Conservation (phyloP, 2,888 invertebrate genomes). For the Dioctria rufipes region DNA sequence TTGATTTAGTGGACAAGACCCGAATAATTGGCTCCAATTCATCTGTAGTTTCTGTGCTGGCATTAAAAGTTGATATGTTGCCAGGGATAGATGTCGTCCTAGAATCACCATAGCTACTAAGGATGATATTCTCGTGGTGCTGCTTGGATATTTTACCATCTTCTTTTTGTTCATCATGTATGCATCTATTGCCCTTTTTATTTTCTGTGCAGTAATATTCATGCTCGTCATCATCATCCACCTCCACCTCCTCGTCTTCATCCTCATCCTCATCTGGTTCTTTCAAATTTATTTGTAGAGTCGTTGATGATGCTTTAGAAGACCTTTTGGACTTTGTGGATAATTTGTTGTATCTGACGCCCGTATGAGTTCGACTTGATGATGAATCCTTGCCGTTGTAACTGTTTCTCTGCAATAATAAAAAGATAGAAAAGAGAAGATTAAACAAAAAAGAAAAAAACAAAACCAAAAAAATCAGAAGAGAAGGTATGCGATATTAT, state of each 20-base stretch:
- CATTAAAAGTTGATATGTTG: conserved; percentile 48
- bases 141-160: background rate
- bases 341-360: conserved; percentile 68
- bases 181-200: background rate
- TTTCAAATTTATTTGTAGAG: conserved; percentile 47
- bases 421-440: background rate
- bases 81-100: background rate
- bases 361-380: conserved; percentile 62
- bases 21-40: conserved; percentile 38
- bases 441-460: conserved; percentile 17
- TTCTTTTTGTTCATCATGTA: background rate
- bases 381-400: conserved; percentile 57
- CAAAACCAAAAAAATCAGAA: conserved; percentile 21
- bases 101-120: background rate
- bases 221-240: conserved; percentile 22
- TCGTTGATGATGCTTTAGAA: conserved; percentile 54
- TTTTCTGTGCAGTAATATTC: background rate
- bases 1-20: background rate
- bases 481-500: background rate
- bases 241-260: conserved; percentile 24
- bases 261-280: conserved; percentile 40
- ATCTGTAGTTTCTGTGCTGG: conserved; percentile 38
- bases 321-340: conserved; percentile 62
- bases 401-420: conserved; percentile 65
- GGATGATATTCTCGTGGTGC: background rate